Base-by-base conservation (phyloP, 2,113 vertebrate species). In the Mesocricetus auratus region DNA sequence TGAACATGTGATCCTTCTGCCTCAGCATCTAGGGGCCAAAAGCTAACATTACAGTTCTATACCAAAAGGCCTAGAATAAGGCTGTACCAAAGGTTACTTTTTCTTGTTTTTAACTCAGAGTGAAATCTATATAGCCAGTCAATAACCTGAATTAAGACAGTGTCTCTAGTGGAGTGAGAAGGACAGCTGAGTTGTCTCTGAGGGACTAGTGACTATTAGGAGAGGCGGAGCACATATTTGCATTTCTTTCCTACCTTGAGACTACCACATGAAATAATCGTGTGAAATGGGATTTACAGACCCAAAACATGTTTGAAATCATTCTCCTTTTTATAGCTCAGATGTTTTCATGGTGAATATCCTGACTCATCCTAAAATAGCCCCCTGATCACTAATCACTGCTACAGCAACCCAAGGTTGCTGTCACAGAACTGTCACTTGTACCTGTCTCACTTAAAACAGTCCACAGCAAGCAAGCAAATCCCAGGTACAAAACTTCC, bases 141-240 rank as follows among this genome's bases (percentile, higher is more conserved):
- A 64, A 93, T 92, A 94, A 97, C 19, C 92, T 86, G 94, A 95
- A 97, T 74, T 97, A 97, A 98, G 97, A 97, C 92, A 96, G 95
- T 73, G 81, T 95, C 93, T 92, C 81, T 22, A 85, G 50, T 69
- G 86, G 69, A 39, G 60, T 90, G 93, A 95, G 47, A 97, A 91
- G 94, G 96, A 87, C 9, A 94, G 71, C 89, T 47, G 22, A 93
- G n/a, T 19, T 94, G 64, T 95, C 53, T 36, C 89, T 93, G 13
- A 75, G 56, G 62, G 50, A 21, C 0, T 86, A 39, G 66, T 50
- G 60, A 92, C 86, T 75, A 82, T 60, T 0, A 78, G 62, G 39
- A 89, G 45, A 96, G 82, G 62, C 73, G 94, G 86, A 94, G 36
- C 29, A 91, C 91, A 93, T 33, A 45, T 5, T 7, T 36, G 31